Evolutionary conservation across 2,113 vertebrate species (phyloP).

Genomic region (Grantiella picta): DNA sequence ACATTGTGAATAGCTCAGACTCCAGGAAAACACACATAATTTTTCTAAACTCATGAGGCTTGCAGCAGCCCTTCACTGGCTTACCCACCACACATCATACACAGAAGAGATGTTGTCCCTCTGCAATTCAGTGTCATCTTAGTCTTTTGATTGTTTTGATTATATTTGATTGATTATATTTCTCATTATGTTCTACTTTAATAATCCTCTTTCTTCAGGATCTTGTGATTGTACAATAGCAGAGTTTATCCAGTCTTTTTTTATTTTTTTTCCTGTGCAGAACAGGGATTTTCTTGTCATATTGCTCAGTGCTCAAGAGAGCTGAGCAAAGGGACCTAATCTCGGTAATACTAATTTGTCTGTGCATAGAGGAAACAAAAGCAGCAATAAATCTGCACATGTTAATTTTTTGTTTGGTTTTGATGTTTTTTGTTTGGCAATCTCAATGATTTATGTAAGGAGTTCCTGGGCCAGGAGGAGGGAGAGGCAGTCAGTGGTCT

Average conservation of each 20-base stretch:
- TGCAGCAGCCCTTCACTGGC: background rate
- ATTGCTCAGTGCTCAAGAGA: background rate
- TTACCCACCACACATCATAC: background rate
- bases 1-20: background rate
- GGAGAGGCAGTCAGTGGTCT: background rate
- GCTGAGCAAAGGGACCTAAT: conserved; percentile 46
- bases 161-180: conserved; percentile 35
- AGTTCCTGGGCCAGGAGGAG: background rate
- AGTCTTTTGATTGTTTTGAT: no score
- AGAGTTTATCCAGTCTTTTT: conserved; percentile 10
- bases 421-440: background rate
- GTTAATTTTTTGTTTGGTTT: background rate
- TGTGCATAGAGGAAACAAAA: conserved; percentile 29
- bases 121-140: background rate
- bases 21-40: background rate
- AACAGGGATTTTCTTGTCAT: conserved; percentile 58
- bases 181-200: conserved; percentile 42
- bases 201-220: conserved; percentile 60
- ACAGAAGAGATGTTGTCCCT: background rate
- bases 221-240: conserved; percentile 39
- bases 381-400: conserved; percentile 7
- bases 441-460: conserved; percentile 20
- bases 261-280: background rate
- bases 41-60: background rate
- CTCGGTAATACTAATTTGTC: conserved; percentile 45